Percentiles rank a stretch among this genome's conserved stretches.
phyloP scores from a whole-genome alignment of 1,140 invertebrate species.

The Ceratosolen solmsi region DNA sequence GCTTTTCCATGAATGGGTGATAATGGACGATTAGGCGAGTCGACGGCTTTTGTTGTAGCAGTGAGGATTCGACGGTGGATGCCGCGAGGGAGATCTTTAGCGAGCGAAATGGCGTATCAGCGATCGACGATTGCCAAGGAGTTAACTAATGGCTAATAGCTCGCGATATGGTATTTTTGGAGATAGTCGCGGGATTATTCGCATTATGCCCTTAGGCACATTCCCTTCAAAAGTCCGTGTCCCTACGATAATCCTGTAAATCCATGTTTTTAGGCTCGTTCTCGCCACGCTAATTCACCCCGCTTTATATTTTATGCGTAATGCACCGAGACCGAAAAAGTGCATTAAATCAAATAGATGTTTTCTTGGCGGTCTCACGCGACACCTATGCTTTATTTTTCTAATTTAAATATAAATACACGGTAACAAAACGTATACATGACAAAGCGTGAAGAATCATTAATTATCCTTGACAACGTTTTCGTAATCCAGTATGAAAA shows the following conservation, averaged over 20 bases:
- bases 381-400: background rate
- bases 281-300: background rate
- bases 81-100: no score
- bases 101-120: no score
- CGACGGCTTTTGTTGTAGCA: no score
- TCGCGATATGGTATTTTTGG: no score
- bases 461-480: background rate
- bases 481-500: background rate
- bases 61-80: no score
- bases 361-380: background rate
- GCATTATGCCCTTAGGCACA: no score
- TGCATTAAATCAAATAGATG: background rate
- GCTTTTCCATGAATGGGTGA: background rate
- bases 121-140: no score
- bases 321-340: background rate
- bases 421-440: background rate
- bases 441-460: background rate
- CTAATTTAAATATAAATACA: slow-evolving; percentile 4
- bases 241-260: background rate
- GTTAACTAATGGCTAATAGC: no score
- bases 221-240: no score
- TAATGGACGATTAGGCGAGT: no score
- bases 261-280: background rate
- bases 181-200: no score
- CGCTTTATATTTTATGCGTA: background rate